Evolutionary conservation across 1,140 invertebrate genomes (phyloP), one percentile per base, ranked within the genome.

Genomic region (Agrypnia vestita): DNA sequence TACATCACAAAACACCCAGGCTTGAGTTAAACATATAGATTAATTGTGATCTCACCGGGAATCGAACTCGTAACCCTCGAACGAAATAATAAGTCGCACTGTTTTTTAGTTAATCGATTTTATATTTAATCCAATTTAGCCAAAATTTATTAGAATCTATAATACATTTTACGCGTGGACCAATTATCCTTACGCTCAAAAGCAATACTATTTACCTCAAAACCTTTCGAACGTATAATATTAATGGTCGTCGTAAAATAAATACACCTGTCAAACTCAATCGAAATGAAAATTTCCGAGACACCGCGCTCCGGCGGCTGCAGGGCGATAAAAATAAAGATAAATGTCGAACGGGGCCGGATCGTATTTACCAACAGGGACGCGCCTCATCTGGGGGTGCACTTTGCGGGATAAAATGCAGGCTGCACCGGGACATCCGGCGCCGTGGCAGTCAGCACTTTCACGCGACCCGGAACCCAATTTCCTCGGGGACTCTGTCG

Each of bases 381-480:
- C 49, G 49, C 49, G 55, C 62, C 47, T 35, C 25, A 17, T 19
- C 19, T 56, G 35, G 53, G 64, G 72, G 80, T 82, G 78, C 81
- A 82, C 71, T 79, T 56, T 25, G 53, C n/a, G n/a, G 71, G 64
- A 79, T 82, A 82, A 82, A 82, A 79, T 61, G 51, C 74, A 53
- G 17, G 49, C 56, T 53, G 76, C 19, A 25, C 19, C 3, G n/a
- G 21, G 35, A 7, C 10, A 64, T 7, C 13, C 61, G 11, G 9
- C 10, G 8, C 25, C 19, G 3, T 3, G 11, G 10, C 4, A 64
- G 61, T 64, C 61, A 64, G 61, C 61, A 25, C 61, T 13, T 43
- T 64, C 61, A 21, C n/a, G 3, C 19, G 61, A 10, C 59, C 21
- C 59, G 17, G 19, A 62, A 62, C 59, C 59, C 61, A 9, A 59